Evolutionary conservation across 2,797 vertebrate genomes (phyloP).

Genomic region (Sebastes trivittatus): DNA sequence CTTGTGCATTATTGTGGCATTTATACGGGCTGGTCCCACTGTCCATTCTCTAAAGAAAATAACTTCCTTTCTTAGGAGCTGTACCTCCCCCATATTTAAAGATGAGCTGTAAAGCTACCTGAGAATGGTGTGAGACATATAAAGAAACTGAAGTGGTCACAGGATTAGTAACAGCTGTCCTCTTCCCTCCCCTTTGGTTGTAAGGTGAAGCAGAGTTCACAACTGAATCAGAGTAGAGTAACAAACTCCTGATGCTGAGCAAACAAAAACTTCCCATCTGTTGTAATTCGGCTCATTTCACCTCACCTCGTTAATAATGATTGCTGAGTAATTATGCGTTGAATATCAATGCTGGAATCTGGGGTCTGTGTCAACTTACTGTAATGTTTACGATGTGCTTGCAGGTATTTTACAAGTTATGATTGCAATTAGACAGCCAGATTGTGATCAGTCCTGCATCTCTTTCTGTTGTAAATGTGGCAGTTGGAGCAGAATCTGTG

Average conservation of each 20-base stretch:
- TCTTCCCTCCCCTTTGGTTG: background rate
- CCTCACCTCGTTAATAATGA: constrained; percentile 7
- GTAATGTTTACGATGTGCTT: background rate
- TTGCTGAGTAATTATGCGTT: constrained; percentile 6
- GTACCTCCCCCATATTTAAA: background rate
- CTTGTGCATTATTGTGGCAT: no score
- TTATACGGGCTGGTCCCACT: background rate
- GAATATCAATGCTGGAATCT: background rate
- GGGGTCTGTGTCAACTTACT: background rate
- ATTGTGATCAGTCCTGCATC: background rate
- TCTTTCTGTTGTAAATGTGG: background rate
- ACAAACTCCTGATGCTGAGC: constrained; percentile 30
- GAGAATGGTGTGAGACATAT: constrained; percentile 7
- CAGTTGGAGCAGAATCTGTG: background rate
- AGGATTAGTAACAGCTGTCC: constrained; percentile 29
- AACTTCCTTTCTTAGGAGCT: background rate
- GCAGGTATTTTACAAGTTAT: background rate
- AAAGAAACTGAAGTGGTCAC: background rate
- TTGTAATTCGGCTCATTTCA: background rate
- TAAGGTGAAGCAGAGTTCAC: constrained; percentile 35
- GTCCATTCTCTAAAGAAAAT: background rate
- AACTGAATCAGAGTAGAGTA: constrained; percentile 29
- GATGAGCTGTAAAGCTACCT: background rate
- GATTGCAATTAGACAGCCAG: background rate
- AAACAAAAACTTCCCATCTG: constrained; percentile 5